Conservation (phyloP, 2,113 vertebrate species). For the Mola mola region DNA sequence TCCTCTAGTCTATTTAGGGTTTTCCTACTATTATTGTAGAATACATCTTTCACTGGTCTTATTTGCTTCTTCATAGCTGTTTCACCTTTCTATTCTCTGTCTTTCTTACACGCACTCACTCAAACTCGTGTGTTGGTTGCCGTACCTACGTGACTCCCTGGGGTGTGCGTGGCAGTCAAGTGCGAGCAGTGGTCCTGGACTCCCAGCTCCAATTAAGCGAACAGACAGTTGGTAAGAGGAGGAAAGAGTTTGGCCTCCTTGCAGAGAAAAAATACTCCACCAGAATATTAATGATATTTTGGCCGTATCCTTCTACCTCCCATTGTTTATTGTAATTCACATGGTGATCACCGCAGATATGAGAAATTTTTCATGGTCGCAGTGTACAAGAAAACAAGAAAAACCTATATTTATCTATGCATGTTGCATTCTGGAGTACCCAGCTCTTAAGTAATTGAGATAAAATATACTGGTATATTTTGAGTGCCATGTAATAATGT, state of each 20-base stretch:
- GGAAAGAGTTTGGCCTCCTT: slow-evolving; percentile 27
- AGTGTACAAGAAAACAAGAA: too few species aligned
- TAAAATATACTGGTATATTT: neutral
- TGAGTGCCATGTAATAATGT: neutral
- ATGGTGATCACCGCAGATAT: neutral
- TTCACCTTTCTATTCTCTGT: accelerated
- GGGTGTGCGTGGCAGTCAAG: slow-evolving; percentile 51
- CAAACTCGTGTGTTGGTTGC: slow-evolving; percentile 28
- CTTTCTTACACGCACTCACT: neutral
- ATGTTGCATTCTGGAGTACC: neutral
- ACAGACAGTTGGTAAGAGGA: slow-evolving; percentile 62
- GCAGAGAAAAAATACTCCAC: slow-evolving; percentile 47
- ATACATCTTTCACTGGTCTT: slow-evolving; percentile 24
- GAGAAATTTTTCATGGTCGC: neutral
- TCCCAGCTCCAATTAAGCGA: slow-evolving; percentile 72
- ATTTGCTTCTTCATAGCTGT: neutral
- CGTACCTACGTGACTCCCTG: slow-evolving; percentile 49
- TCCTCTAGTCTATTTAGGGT: too few species aligned
- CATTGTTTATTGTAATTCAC: slow-evolving; percentile 29
- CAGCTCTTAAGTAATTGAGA: neutral
- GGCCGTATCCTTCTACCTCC: slow-evolving; percentile 11
- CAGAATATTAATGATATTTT: slow-evolving; percentile 68
- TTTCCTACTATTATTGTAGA: too few species aligned
- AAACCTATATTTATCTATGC: too few species aligned
- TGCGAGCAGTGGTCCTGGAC: slow-evolving; percentile 53